Evolutionary conservation across 2,113 vertebrate species (phyloP).

Genomic region (Solenodon paradoxus): DNA sequence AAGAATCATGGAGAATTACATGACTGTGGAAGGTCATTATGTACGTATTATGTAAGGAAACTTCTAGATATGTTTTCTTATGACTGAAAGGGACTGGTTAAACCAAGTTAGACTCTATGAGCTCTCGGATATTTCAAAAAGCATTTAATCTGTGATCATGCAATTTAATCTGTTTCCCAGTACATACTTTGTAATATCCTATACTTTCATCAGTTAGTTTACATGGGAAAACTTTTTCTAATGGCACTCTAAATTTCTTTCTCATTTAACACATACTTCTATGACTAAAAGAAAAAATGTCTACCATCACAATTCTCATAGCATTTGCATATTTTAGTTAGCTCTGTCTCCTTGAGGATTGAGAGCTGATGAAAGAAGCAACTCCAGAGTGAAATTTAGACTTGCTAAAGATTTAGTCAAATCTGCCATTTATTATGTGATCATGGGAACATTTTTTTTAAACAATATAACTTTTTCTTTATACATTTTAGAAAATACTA

Average conservation of each 20-base stretch:
- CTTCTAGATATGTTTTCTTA: background rate
- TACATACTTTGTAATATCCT: background rate
- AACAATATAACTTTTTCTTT: background rate
- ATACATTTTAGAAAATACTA: slow-evolving; percentile 35
- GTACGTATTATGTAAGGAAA: background rate
- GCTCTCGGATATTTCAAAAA: background rate
- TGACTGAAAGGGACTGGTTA: background rate
- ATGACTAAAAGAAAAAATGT: background rate
- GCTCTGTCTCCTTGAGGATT: background rate
- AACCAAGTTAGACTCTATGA: background rate
- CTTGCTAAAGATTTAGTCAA: background rate
- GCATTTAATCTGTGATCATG: background rate
- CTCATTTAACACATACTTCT: background rate
- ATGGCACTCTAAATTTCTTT: background rate
- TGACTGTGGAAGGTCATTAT: background rate
- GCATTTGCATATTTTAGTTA: background rate
- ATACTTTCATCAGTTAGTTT: too few relatives aligned
- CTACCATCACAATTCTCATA: background rate
- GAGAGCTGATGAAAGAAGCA: background rate
- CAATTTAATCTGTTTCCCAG: background rate
- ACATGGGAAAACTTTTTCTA: slow-evolving; percentile 13
- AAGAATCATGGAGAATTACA: background rate
- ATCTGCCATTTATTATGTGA: background rate
- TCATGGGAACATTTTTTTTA: background rate
- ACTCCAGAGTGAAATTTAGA: background rate